These are phyloP conservation scores for Alligator sinensis DNA, from an alignment of 2,113 vertebrate genomes.

Conservation along the genomic window DNA sequence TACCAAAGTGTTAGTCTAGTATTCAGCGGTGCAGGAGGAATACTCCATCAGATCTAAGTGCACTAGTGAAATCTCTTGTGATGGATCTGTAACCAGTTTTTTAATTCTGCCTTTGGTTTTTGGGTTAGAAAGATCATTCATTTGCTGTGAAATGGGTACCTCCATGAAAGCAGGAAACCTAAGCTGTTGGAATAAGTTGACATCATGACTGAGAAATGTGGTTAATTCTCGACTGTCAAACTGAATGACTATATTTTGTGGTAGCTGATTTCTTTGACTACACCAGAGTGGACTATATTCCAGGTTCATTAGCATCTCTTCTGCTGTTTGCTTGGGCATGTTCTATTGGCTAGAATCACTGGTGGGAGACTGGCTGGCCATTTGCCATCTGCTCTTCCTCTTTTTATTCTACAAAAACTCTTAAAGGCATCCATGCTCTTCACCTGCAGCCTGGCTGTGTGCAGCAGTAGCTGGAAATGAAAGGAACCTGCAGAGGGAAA, in stretches of 20 bases:
- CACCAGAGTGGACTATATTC: background rate
- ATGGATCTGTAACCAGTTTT: background rate
- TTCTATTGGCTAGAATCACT: background rate
- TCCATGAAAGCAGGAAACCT: background rate
- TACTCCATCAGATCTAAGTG: background rate
- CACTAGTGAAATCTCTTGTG: background rate
- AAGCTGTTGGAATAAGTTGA: background rate
- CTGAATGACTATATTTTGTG: background rate
- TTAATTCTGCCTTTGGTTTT: background rate
- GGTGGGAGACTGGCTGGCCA: background rate
- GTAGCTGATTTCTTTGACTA: background rate
- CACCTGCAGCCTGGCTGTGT: background rate
- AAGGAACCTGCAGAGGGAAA: background rate
- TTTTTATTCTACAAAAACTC: background rate
- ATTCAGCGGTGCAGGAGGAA: background rate
- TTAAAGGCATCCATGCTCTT: background rate
- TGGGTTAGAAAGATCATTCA: background rate
- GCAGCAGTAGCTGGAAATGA: background rate
- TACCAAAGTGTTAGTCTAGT: background rate
- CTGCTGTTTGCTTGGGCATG: background rate
- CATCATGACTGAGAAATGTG: background rate
- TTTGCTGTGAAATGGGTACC: background rate
- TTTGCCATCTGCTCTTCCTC: background rate
- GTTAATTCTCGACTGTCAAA: background rate
- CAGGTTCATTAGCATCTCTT: background rate